These are phyloP conservation scores for Leucopsar rothschildi DNA, from an alignment of 2,113 vertebrate genomes.

Conservation along the genomic window DNA sequence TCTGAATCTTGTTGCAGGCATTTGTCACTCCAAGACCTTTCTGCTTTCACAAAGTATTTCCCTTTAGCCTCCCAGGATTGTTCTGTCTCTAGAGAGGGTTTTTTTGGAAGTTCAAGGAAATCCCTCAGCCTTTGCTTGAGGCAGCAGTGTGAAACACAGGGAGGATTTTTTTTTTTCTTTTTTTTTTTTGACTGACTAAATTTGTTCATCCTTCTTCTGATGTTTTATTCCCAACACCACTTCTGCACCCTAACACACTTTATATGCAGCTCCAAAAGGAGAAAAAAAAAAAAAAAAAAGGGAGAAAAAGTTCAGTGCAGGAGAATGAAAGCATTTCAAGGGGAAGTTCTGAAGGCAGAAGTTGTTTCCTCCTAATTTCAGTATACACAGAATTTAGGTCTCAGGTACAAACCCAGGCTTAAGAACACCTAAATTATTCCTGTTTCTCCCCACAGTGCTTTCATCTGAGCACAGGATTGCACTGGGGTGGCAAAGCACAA, in stretches of 20 bases:
- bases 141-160: background rate
- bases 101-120: slow-evolving; percentile 35
- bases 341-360: background rate
- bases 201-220: background rate
- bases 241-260: background rate
- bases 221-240: slow-evolving; percentile 12
- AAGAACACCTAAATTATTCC: background rate
- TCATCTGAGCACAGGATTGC: background rate
- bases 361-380: background rate
- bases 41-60: background rate
- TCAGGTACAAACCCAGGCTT: background rate
- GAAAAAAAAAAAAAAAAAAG: fast-evolving
- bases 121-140: slow-evolving; percentile 33
- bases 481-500: too few relatives aligned
- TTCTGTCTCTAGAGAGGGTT: background rate
- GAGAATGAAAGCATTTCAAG: background rate
- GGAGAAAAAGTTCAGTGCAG: background rate
- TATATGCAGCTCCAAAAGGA: background rate
- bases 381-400: background rate
- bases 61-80: background rate
- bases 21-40: slow-evolving; percentile 3
- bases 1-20: background rate
- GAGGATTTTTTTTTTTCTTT: background rate
- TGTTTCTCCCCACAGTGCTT: background rate
- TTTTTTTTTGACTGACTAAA: background rate